Evolutionary conservation across 2,797 vertebrate genomes (phyloP).

Genomic region (Sylvilagus floridanus): DNA sequence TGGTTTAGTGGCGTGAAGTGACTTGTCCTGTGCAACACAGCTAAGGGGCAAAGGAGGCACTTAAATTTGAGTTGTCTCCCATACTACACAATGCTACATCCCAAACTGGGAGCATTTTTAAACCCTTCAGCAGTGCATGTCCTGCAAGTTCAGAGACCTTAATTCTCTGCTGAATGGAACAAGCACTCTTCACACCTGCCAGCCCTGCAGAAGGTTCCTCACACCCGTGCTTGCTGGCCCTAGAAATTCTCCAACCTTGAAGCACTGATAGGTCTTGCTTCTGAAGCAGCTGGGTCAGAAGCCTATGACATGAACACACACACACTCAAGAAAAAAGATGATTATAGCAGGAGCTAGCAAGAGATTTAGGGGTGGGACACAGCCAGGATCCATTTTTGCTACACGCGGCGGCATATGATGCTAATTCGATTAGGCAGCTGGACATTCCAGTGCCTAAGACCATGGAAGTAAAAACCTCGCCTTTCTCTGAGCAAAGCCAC

Average conservation of each 20-base stretch:
- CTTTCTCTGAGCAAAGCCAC: neutral
- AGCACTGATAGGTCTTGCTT: conserved; percentile 18
- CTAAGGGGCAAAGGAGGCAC: neutral
- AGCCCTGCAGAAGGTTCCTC: neutral
- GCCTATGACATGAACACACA: neutral
- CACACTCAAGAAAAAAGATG: neutral
- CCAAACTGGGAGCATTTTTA: conserved; percentile 1
- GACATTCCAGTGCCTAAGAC: conserved; percentile 15
- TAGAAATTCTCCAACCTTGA: neutral
- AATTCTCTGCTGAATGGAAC: neutral
- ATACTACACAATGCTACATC: neutral
- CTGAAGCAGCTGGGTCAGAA: conserved; percentile 43
- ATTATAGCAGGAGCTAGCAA: neutral
- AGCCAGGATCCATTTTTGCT: neutral
- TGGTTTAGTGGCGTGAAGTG: neutral
- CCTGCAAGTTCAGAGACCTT: neutral
- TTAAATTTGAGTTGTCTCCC: neutral
- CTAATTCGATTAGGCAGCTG: conserved; percentile 57
- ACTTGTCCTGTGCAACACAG: neutral
- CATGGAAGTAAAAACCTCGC: neutral
- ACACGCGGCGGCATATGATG: neutral
- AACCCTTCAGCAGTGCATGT: neutral
- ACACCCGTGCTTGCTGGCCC: neutral
- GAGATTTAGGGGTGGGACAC: neutral
- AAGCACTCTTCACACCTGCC: neutral